Percentiles rank a stretch among this genome's conserved stretches.
Evolutionary conservation across 2,113 vertebrate species (phyloP).

Genomic region (Probosciger aterrimus): DNA sequence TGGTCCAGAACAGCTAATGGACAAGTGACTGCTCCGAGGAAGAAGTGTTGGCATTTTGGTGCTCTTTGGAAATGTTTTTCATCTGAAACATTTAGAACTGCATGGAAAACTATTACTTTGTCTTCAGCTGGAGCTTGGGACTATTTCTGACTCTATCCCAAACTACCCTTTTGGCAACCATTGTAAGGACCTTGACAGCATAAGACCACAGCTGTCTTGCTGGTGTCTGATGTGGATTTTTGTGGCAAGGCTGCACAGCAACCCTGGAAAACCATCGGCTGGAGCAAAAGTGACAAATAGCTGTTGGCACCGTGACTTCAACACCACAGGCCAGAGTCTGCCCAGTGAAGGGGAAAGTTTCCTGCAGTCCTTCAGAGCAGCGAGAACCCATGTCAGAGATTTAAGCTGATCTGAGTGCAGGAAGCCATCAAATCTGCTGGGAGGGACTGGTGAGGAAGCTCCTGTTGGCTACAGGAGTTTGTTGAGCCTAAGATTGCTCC

Average conservation of each 20-base stretch:
- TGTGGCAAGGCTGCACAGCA: not conserved
- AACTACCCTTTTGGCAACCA: not conserved
- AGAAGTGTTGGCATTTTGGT: not conserved
- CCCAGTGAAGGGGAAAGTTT: not conserved
- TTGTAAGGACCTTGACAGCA: not conserved
- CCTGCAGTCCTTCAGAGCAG: not conserved
- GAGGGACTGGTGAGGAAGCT: not conserved
- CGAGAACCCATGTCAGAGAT: fast-evolving
- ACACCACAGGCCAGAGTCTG: not conserved
- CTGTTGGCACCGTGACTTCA: not conserved
- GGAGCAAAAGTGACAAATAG: not conserved
- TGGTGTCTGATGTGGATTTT: not conserved
- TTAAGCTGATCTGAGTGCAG: not conserved
- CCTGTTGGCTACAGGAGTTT: not conserved
- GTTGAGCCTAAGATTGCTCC: not conserved
- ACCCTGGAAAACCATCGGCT: not conserved
- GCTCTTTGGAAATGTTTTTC: not conserved
- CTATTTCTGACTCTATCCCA: not conserved
- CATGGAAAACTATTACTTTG: not conserved
- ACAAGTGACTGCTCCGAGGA: not conserved
- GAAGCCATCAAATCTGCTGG: not conserved
- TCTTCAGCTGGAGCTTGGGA: not conserved
- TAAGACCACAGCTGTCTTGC: not conserved
- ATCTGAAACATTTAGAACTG: not conserved
- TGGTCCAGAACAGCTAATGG: not conserved